Conservation (phyloP, 2,797 vertebrate species). For the Alfaro cultratus region DNA sequence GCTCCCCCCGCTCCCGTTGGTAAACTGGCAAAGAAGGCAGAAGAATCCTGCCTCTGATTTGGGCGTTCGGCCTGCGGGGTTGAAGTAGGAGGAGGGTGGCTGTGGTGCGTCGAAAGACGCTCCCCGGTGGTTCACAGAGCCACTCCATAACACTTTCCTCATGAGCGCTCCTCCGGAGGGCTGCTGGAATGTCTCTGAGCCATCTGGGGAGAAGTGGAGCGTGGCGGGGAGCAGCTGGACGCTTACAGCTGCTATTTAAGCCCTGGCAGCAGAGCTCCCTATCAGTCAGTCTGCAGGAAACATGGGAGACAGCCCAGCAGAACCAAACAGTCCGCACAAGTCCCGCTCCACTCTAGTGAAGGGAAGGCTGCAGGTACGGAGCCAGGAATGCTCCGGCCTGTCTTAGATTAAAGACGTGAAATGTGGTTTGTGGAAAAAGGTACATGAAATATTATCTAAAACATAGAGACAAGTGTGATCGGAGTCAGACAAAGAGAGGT, state of each 20-base stretch:
- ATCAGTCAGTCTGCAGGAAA: constrained; percentile 78
- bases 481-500: constrained; percentile 48
- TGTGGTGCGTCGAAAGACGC: constrained; percentile 64
- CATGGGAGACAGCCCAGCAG: constrained; percentile 57
- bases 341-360: constrained; percentile 33
- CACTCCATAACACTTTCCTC: constrained; percentile 82
- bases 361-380: constrained; percentile 14
- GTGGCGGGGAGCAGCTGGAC: constrained; percentile 85
- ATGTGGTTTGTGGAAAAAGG: constrained; percentile 55
- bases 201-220: constrained; percentile 86
- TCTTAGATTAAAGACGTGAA: constrained; percentile 61
- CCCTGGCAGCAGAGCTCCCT: constrained; percentile 77
- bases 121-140: constrained; percentile 80
- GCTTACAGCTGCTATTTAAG: constrained; percentile 84
- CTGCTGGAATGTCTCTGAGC: constrained; percentile 82
- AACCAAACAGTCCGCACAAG: constrained; percentile 45
- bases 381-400: constrained; percentile 44
- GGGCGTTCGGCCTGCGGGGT: constrained; percentile 64
- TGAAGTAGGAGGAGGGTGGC: constrained; percentile 66
- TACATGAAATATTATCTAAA: constrained; percentile 63
- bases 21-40: constrained; percentile 70
- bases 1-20: constrained; percentile 72
- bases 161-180: constrained; percentile 79
- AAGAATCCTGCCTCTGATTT: constrained; percentile 65
- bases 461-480: constrained; percentile 45